Conservation (phyloP, 2,888 invertebrate species). For the Steromphala cineraria region DNA sequence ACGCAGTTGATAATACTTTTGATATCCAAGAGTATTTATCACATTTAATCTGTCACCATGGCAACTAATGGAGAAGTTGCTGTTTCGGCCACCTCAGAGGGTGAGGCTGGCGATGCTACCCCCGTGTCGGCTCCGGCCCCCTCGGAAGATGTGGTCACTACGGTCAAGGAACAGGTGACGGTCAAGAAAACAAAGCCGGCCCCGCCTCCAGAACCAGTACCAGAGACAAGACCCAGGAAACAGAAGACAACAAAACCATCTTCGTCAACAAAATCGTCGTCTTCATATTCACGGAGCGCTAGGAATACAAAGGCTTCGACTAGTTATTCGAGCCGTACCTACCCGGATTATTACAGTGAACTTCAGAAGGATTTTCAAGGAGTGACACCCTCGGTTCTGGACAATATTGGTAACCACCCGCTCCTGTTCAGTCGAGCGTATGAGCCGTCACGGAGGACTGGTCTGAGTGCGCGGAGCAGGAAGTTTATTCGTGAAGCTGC, state of each 20-base stretch:
- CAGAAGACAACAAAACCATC: slow-evolving; percentile 24
- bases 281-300: slow-evolving; percentile 13
- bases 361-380: slow-evolving; percentile 61
- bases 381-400: slow-evolving; percentile 65
- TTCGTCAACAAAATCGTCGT: slow-evolving; percentile 24
- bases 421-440: slow-evolving; percentile 38
- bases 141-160: slow-evolving; percentile 42
- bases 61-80: slow-evolving; percentile 27
- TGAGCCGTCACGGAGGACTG: slow-evolving; percentile 36
- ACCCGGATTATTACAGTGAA: slow-evolving; percentile 38
- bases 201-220: slow-evolving; percentile 15
- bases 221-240: slow-evolving; percentile 31
- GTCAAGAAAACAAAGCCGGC: slow-evolving; percentile 15
- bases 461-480: slow-evolving; percentile 65
- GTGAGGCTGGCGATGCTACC: slow-evolving; percentile 24
- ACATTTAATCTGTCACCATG: slow-evolving; percentile 28
- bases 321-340: slow-evolving; percentile 28
- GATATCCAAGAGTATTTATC: slow-evolving; percentile 15
- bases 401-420: slow-evolving; percentile 63
- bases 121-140: slow-evolving; percentile 34
- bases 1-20: slow-evolving; percentile 1
- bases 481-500: slow-evolving; percentile 68
- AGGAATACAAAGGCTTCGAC: not conserved
- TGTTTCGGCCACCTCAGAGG: slow-evolving; percentile 9
- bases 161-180: slow-evolving; percentile 37